Evolutionary conservation across 2,888 invertebrate species (phyloP), one percentile per base, ranked within the genome.

Genomic region (Dendrolimus pini): DNA sequence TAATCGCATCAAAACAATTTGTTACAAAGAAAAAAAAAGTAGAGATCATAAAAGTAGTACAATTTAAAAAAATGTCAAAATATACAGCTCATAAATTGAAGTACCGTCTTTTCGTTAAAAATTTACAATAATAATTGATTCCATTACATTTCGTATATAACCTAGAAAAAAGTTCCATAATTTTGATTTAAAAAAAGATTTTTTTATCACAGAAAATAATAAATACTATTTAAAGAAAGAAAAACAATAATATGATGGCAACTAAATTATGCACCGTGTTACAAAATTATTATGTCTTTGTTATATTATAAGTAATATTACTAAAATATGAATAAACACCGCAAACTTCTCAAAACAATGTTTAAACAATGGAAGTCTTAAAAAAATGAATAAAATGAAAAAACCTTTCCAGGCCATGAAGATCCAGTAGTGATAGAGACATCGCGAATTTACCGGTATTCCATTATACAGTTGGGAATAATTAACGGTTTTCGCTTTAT

Each of bases 151-250:
- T 47, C 8, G 47, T 47, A 47, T 10, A 47, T 47, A 47, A 47
- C 47, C 2, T 47, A 9, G 12, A 55, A 59, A 61, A 59, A 53
- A 54, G 12, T 47, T 47, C 9, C 47, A 47, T 47, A 47, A 10
- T 47, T 47, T 47, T 8, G 9, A 67, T 72, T 74, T 75, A 67
- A 62, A 71, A 76, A 79, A 71, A 71, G 64, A 55, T 55, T 65
- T 64, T 70, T 78, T 82, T 89, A 89, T 89, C 89, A 89, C 89
- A 89, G 89, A 85, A 89, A 86, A 85, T 69, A 85, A 88, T 85
- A 85, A 86, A 85, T 83, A 88, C 85, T 81, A 85, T 30, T 30
- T 6, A 30, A 30, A 30, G 6, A 30, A 30, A 80, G 76, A 82
- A 84, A 70, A 80, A 78, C 73, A 71, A 71, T 65, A 64, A 72